A percentile compares a stretch with the other conserved stretches of the same genome.
Conservation (phyloP, 2,797 vertebrate genomes). For the Helostoma temminkii region DNA sequence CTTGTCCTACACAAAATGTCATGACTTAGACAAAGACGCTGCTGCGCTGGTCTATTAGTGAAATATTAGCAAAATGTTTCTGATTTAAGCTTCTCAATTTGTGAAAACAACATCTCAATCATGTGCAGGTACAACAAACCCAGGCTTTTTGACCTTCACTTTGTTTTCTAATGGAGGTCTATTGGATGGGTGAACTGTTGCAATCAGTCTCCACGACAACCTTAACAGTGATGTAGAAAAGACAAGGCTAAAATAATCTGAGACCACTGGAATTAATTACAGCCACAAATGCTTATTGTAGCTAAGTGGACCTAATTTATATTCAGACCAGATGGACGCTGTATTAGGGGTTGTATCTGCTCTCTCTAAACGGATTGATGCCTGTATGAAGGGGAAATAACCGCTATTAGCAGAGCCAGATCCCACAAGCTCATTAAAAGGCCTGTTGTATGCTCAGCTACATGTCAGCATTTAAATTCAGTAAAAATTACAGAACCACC, state of each 20-base stretch:
- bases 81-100: conserved; percentile 2
- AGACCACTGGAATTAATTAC: conserved; percentile 52
- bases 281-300: conserved; percentile 19
- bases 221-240: conserved; percentile 10
- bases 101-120: background rate
- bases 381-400: background rate
- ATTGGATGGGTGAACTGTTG: conserved; percentile 12
- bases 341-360: conserved; percentile 24
- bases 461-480: conserved; percentile 26
- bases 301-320: conserved; percentile 16
- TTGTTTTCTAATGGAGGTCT: conserved; percentile 19
- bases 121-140: background rate
- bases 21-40: background rate
- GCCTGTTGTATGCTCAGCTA: conserved; percentile 18
- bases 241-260: conserved; percentile 7
- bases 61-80: conserved; percentile 11
- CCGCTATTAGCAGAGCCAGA: conserved; percentile 21
- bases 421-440: conserved; percentile 21
- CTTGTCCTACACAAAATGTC: conserved; percentile 1
- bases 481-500: conserved; percentile 16
- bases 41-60: background rate
- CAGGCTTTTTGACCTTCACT: conserved; percentile 19
- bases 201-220: conserved; percentile 45
- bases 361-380: conserved; percentile 32
- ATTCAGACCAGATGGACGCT: conserved; percentile 31